phyloP scores from a whole-genome alignment of 2,797 vertebrate species.

The Sebastes vulpes region DNA sequence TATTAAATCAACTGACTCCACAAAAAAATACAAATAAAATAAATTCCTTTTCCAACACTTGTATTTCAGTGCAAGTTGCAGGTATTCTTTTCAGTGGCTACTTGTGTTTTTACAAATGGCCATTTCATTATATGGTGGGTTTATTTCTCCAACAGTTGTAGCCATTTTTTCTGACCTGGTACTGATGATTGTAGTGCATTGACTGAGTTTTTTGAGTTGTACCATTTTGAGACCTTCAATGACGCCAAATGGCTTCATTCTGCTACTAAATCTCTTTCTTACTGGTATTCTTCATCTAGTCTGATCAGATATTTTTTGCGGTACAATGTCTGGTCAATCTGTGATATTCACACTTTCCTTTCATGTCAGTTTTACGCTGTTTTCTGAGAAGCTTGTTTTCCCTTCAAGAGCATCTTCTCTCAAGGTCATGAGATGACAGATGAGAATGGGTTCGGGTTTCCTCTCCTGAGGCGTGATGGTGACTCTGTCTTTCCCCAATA shows the following conservation, averaged over 20 bases:
- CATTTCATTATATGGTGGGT: neutral
- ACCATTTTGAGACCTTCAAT: no score
- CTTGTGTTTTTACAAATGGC: neutral
- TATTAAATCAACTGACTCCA: neutral
- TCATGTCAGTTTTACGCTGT: neutral
- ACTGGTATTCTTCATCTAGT: no score
- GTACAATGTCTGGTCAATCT: no score
- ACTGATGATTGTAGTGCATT: no score
- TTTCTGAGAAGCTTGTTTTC: neutral
- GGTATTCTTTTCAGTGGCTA: neutral
- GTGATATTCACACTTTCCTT: no score
- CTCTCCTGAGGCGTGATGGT: slow-evolving; percentile 12
- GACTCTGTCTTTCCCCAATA: slow-evolving; percentile 15
- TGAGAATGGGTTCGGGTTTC: neutral
- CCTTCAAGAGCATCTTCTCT: neutral
- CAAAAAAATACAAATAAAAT: no score
- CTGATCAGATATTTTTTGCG: no score
- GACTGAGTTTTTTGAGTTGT: no score
- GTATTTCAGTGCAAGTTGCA: neutral
- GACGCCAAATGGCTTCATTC: no score
- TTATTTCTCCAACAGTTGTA: neutral
- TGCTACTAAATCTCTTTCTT: no score
- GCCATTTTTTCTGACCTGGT: neutral
- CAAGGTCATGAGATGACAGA: slow-evolving; percentile 27
- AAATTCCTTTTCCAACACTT: no score